Conservation (phyloP, 2,797 vertebrate genomes). For the Pseudochirops corinnae region DNA sequence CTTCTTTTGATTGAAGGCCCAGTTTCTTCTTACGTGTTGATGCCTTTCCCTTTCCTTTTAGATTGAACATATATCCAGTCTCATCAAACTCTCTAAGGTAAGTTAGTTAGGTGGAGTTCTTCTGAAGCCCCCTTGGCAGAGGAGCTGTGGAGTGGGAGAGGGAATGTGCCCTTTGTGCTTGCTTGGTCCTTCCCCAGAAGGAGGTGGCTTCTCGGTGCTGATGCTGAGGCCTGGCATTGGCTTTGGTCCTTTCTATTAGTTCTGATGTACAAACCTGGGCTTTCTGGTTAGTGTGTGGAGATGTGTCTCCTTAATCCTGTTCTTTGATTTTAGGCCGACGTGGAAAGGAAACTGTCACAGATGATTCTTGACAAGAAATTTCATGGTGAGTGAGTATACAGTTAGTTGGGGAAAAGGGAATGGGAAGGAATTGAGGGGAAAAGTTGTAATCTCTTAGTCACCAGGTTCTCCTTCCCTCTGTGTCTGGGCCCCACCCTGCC, state of each 20-base stretch:
- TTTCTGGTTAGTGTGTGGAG: slow-evolving; percentile 10
- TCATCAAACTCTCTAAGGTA: slow-evolving; percentile 99
- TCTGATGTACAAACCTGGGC: slow-evolving; percentile 32
- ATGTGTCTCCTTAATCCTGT: slow-evolving; percentile 70
- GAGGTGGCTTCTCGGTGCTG: not conserved
- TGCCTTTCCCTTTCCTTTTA: slow-evolving; percentile 83
- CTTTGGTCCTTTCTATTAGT: slow-evolving; percentile 26
- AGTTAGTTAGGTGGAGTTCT: slow-evolving; percentile 58
- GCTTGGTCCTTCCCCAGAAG: not conserved
- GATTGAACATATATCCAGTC: slow-evolving; percentile 98
- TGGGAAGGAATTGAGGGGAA: slow-evolving; percentile 1
- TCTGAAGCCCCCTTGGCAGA: slow-evolving; percentile 15
- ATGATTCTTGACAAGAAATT: slow-evolving; percentile 99
- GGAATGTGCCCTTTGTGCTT: not conserved
- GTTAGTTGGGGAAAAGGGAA: not conserved
- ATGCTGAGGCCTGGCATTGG: slow-evolving; percentile 9
- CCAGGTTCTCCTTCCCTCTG: not conserved
- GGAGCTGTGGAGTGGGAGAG: not conserved
- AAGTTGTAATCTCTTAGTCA: not conserved
- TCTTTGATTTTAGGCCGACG: slow-evolving; percentile 90
- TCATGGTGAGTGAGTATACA: slow-evolving; percentile 88
- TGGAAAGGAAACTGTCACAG: slow-evolving; percentile 98
- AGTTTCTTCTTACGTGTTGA: slow-evolving; percentile 83
- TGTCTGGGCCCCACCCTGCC: not conserved
- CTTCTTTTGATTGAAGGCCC: slow-evolving; percentile 78